Percentiles rank a stretch among this genome's conserved stretches.
phyloP scores from a whole-genome alignment of 2,113 vertebrate genomes.

The Chitala chitala region DNA sequence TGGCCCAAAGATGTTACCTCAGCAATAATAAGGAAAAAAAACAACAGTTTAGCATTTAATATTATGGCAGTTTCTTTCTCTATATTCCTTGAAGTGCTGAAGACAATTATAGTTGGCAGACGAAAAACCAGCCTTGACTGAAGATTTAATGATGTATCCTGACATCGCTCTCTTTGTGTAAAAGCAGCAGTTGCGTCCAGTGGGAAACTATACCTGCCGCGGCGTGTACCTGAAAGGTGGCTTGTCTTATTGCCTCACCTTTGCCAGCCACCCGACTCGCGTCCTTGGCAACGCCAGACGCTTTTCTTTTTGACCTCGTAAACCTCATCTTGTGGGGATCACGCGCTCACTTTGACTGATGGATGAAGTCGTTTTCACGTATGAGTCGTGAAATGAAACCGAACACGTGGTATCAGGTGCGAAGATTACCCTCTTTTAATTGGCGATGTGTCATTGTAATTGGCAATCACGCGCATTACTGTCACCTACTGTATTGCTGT shows the following conservation, averaged over 20 bases:
- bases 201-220: not conserved
- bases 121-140: not conserved
- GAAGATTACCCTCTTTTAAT: no score
- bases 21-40: not conserved
- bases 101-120: not conserved
- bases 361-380: no score
- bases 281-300: not conserved
- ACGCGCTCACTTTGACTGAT: no score
- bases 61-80: not conserved
- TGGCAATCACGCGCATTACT: no score
- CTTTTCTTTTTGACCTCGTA: not conserved
- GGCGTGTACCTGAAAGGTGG: not conserved
- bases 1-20: constrained; percentile 1
- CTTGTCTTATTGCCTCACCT: constrained; percentile 3
- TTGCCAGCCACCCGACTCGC: not conserved
- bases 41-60: constrained; percentile 7
- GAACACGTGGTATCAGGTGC: no score
- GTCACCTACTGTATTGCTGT: no score
- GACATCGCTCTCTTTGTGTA: not conserved
- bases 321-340: not conserved
- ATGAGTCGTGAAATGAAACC: no score
- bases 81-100: not conserved
- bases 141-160: not conserved
- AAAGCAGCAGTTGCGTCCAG: not conserved
- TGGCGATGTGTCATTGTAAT: no score